Evolutionary conservation across 2,888 invertebrate genomes (phyloP).

Genomic region (Lissonota sp.): DNA sequence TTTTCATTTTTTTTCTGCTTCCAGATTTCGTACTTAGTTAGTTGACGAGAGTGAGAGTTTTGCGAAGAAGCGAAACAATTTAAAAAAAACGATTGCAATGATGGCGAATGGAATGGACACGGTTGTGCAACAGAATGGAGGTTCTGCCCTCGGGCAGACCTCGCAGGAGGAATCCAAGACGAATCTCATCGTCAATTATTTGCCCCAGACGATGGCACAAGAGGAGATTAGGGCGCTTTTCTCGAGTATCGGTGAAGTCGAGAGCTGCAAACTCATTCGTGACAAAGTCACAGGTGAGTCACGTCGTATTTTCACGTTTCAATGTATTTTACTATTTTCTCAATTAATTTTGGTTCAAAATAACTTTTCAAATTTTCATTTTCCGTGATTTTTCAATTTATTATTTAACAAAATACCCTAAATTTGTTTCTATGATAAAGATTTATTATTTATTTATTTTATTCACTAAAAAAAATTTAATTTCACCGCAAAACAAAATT

Average conservation of each 20-base stretch:
- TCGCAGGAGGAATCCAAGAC: slow-evolving; percentile 95
- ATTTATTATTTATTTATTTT: slow-evolving; percentile 23
- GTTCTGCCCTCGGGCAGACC: slow-evolving; percentile 87
- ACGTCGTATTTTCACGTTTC: neutral
- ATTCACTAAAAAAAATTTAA: neutral
- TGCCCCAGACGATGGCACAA: slow-evolving; percentile 99
- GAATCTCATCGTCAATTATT: slow-evolving; percentile 99
- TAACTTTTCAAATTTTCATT: no score
- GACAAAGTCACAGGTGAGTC: slow-evolving; percentile 97
- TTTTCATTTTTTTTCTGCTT: slow-evolving; percentile 64
- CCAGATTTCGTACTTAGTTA: slow-evolving; percentile 82
- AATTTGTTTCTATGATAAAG: neutral
- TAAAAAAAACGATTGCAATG: slow-evolving; percentile 84
- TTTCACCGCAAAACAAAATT: neutral
- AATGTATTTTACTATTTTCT: no score
- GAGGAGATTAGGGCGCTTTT: slow-evolving; percentile 99
- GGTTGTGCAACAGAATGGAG: slow-evolving; percentile 93
- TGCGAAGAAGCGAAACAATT: no score
- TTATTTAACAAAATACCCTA: no score
- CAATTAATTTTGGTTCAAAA: no score
- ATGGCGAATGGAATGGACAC: slow-evolving; percentile 94
- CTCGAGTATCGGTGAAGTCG: slow-evolving; percentile 99
- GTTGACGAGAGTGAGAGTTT: slow-evolving; percentile 71
- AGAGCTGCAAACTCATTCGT: slow-evolving; percentile 99
- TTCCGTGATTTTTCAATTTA: no score